These are phyloP conservation scores for Microplitis manilae DNA, from an alignment of 2,888 invertebrate genomes.

Conservation along the genomic window DNA sequence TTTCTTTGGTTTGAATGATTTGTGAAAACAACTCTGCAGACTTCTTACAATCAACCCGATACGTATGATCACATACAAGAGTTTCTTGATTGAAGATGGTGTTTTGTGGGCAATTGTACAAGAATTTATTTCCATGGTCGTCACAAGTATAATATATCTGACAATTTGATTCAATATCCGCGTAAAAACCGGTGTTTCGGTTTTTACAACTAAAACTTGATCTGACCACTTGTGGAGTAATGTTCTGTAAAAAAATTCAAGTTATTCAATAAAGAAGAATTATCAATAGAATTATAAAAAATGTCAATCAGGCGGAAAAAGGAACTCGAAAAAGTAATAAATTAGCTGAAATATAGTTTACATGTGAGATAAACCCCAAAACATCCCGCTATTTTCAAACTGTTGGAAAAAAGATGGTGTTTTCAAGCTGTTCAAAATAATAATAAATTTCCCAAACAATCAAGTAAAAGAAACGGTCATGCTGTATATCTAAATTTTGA, in stretches of 20 bases:
- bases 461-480: too few species aligned
- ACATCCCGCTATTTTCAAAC: too few species aligned
- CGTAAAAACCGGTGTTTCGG: constrained; percentile 62
- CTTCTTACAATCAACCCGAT: constrained; percentile 61
- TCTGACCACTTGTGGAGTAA: constrained; percentile 54
- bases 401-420: too few species aligned
- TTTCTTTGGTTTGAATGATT: neutral
- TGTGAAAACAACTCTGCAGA: constrained; percentile 19
- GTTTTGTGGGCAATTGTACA: constrained; percentile 63
- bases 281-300: too few species aligned
- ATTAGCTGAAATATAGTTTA: too few species aligned
- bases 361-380: too few species aligned
- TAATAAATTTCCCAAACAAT: too few species aligned
- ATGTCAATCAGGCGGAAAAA: too few species aligned
- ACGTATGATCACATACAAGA: constrained; percentile 65
- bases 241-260: constrained; percentile 55
- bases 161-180: constrained; percentile 61
- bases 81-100: constrained; percentile 67
- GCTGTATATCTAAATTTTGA: too few species aligned
- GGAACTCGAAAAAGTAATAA: too few species aligned
- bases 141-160: constrained; percentile 66
- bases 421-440: too few species aligned
- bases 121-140: constrained; percentile 66
- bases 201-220: constrained; percentile 61
- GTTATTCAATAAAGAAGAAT: too few species aligned